Conservation (phyloP, 2,797 vertebrate species). For the Sparus aurata region DNA sequence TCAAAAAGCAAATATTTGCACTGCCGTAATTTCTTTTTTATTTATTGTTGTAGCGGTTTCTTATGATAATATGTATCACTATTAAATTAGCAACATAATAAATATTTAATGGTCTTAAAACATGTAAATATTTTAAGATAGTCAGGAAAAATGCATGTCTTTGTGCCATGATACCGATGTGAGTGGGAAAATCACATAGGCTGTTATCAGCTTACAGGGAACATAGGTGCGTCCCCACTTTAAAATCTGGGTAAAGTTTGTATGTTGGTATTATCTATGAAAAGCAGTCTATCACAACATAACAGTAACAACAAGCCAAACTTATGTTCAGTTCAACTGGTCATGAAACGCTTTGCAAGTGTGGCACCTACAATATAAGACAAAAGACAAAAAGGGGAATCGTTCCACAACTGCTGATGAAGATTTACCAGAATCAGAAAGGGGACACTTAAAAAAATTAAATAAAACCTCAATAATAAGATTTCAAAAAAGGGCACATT, state of each 20-base stretch:
- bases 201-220: neutral
- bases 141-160: neutral
- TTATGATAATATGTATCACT: neutral
- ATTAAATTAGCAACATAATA: neutral
- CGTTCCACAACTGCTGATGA: constrained; percentile 12
- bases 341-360: constrained; percentile 41
- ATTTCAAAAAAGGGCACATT: constrained; percentile 22
- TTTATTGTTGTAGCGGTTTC: neutral
- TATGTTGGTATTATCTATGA: neutral
- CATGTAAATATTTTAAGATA: neutral
- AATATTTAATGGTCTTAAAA: neutral
- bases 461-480: neutral
- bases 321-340: neutral
- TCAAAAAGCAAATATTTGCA: constrained; percentile 9
- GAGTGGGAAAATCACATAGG: neutral
- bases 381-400: constrained; percentile 13
- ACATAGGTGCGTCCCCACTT: neutral
- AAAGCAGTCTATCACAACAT: neutral
- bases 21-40: neutral
- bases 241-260: neutral
- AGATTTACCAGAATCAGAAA: constrained; percentile 6
- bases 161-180: neutral
- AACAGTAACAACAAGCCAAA: constrained; percentile 22
- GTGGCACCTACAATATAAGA: constrained; percentile 51
- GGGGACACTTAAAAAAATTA: constrained; percentile 2